Evolutionary conservation across 1,140 invertebrate genomes (phyloP), one percentile per base, ranked within the genome.

Genomic region (Drosophila hydei): DNA sequence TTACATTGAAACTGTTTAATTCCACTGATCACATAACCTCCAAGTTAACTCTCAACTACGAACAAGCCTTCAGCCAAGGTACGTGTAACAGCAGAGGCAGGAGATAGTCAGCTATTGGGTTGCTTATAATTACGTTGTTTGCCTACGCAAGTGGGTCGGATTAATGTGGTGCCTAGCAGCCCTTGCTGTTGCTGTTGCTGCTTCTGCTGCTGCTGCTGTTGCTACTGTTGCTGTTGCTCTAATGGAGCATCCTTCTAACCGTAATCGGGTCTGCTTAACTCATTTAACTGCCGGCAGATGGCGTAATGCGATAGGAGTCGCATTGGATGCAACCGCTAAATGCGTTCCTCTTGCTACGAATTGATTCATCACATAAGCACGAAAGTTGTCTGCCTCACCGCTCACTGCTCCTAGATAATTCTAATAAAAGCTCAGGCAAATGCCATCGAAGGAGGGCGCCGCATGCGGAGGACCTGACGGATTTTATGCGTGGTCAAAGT

Each of bases 351-450:
- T 45, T 16, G 36, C 45, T 23, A 18, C 42, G 45, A 48, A 68
- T 61, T 68, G 56, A 68, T 68, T 68, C 65, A 68, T 61, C 45
- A 25, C 36, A 52, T 27, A 25, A n/a, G 33, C 59, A 51, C 14
- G 30, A 43, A 45, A 58, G 38, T n/a, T 23, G 4, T 40, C 19
- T 19, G n/a, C n/a, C n/a, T n/a, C n/a, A n/a, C n/a, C n/a, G n/a
- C n/a, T n/a, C n/a, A n/a, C 36, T 11, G 5, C n/a, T 27, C n/a
- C 19, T 38, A 14, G 19, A 21, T 14, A 23, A 16, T 61, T 36
- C 43, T 42, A 59, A 59, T 67, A 50, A 67, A 67, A 42, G 19
- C 23, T 11, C 8, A 19, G 11, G 3, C 11, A 40, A 21, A 21
- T 43, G 3, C 25, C 4, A 21, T 4, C 33, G 7, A 4, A 16